Base-by-base conservation (phyloP, 1,140 invertebrate species). In the Lordiphosa clarofinis region DNA sequence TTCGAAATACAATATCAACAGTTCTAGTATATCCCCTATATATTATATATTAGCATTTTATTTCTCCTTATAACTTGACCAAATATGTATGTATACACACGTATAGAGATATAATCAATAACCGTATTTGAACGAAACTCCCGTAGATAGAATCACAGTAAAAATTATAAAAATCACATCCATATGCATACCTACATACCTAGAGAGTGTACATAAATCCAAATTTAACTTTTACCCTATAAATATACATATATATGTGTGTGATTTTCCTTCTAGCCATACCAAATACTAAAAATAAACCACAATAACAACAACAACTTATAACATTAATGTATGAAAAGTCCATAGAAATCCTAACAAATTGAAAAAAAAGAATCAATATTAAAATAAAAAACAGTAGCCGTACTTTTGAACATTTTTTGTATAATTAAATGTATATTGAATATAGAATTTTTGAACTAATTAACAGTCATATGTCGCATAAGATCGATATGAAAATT, bases 261-360 rank as follows among this genome's bases (percentile, higher is more conserved):
- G 75, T 81, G 71, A 81, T 81, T 81, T 79, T 81, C 71, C 70
- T 81, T 73, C 76, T 81, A 81, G 72, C 28, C 60, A 75, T 69
- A 65, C 43, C 63, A 72, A 46, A 6, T 28, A 46, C 12, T 49
- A 57, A 43, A 24, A 13, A 13, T 12, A 49, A 49, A 49, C 13
- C 28, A 35, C 38, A 49, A 53, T 42, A 49, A 49, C 44, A 58
- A 43, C 37, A 58, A 50, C 19, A 38, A 36, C 38, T 33, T 35
- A 55, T 54, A 58, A 11, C 46, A 70, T 43, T 38, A 78, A 53
- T 75, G 71, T 74, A 71, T 64, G 76, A 56, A 50, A 64, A 72
- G 76, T 82, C 76, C 73, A 86, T 67, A 74, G 72, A 63, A 69
- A 50, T 68, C 70, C 50, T 72, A 81, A 78, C 59, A 76, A 73